Evolutionary conservation across 1,140 invertebrate genomes (phyloP).

Genomic region (Drosophila simulans): DNA sequence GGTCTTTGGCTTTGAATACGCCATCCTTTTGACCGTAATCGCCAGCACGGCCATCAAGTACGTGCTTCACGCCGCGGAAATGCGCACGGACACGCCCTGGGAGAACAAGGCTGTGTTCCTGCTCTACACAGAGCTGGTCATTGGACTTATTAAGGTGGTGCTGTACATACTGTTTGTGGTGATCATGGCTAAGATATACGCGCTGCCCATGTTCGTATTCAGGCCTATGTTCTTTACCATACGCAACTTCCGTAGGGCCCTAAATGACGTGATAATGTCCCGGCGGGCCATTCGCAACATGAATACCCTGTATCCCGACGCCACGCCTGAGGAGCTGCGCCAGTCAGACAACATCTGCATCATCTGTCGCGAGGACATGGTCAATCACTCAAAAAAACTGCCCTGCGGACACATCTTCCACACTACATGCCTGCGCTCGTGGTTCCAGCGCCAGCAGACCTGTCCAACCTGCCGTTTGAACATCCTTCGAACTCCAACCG

Average conservation of each 20-base stretch:
- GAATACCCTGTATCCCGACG: conserved; percentile 99
- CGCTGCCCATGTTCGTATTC: conserved; percentile 98
- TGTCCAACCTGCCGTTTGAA: conserved; percentile 99
- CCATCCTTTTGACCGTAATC: conserved; percentile 97
- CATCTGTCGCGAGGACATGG: conserved; percentile 92
- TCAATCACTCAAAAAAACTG: conserved; percentile 96
- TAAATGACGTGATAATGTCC: conserved; percentile 99
- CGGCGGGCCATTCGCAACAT: conserved; percentile 98
- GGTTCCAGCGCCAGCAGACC: conserved; percentile 99
- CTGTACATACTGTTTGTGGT: conserved; percentile 97
- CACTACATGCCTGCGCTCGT: conserved; percentile 98
- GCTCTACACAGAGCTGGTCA: conserved; percentile 97
- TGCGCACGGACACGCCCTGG: conserved; percentile 98
- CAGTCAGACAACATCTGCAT: conserved; percentile 99
- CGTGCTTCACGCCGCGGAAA: conserved; percentile 95
- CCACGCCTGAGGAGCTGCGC: conserved; percentile 96
- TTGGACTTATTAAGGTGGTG: conserved; percentile 95
- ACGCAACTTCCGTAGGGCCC: conserved; percentile 98
- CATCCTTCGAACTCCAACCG: conserved; percentile 91
- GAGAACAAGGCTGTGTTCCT: conserved; percentile 99
- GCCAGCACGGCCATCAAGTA: conserved; percentile 98
- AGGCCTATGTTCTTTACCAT: conserved; percentile 99
- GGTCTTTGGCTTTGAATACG: conserved; percentile 99
- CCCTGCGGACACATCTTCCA: conserved; percentile 99
- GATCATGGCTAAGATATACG: conserved; percentile 99